phyloP scores from a whole-genome alignment of 1,140 invertebrate genomes.

The Hylaeus anthracinus region DNA sequence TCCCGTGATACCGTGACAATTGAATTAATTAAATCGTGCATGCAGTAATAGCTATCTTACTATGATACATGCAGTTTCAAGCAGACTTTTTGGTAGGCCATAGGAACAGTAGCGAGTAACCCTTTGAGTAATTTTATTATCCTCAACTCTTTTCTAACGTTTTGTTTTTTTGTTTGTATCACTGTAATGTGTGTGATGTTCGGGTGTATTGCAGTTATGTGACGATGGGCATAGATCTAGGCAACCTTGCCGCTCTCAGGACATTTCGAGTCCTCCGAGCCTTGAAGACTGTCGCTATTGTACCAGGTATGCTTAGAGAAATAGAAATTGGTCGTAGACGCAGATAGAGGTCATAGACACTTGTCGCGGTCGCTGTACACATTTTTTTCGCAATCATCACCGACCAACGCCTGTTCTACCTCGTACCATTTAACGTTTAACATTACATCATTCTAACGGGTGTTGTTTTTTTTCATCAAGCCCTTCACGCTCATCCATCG shows the following conservation, averaged over 20 bases:
- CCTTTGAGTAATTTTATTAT: constrained; percentile 56
- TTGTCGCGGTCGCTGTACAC: constrained; percentile 52
- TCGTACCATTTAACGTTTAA: not conserved
- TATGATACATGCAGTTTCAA: constrained; percentile 48
- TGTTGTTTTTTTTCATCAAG: not conserved
- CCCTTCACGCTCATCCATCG: not conserved
- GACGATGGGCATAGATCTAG: constrained; percentile 99
- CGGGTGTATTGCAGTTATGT: constrained; percentile 93
- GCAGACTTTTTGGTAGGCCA: constrained; percentile 61
- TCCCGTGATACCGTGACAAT: constrained; percentile 50
- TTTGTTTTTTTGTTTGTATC: constrained; percentile 75
- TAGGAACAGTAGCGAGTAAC: constrained; percentile 64
- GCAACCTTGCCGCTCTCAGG: constrained; percentile 98
- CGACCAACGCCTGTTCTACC: constrained; percentile 25
- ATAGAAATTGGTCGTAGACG: constrained; percentile 68
- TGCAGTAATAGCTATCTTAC: constrained; percentile 69
- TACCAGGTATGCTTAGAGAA: constrained; percentile 92
- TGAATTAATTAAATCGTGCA: constrained; percentile 67
- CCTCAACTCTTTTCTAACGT: constrained; percentile 31
- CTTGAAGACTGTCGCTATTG: constrained; percentile 99
- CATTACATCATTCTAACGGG: not conserved
- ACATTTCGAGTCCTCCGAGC: constrained; percentile 99
- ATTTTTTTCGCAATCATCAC: constrained; percentile 42
- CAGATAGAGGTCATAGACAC: constrained; percentile 55
- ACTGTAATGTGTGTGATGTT: constrained; percentile 82